Evolutionary conservation across 2,113 vertebrate species (phyloP), one percentile per base, ranked within the genome.

Genomic region (Gorsachius goisagi): DNA sequence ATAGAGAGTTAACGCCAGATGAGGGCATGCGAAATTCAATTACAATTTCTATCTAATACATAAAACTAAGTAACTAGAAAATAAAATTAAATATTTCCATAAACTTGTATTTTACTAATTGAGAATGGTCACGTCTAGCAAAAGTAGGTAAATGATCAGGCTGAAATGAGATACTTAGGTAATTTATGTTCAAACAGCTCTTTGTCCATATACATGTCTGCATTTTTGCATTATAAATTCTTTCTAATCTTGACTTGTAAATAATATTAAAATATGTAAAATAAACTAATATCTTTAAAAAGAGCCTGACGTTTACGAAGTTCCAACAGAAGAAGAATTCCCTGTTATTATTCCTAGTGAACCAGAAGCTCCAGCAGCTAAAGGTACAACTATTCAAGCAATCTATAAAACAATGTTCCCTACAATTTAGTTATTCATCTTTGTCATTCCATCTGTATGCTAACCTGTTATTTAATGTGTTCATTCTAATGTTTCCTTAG

Each of bases 231-330:
- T 75, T 89, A 13, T 44, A 79, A 58, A 2, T 52, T 82, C n/a
- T 83, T 84, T 92, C 47, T 92, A 56, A 71, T 81, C 35, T 73
- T 91, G 64, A 84, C 39, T 82, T 93, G 30, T 59, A 93, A 90
- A 58, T 90, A 64, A 77, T 86, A 76, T 52, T 85, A 75, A 92
- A 93, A 85, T 77, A 37, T 67, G 47, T 80, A 72, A 96, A 96
- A 96, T 75, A 52, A 96, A 89, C 85, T 93, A 97, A 95, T 98
- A 96, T 96, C 94, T 98, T 98, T 98, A 88, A 98, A 88, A 98
- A 98, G 98, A 97, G 68, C 93, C 96, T 59, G 93, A 98, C 91
- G 89, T 97, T 92, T 93, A 96, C 20, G 96, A 49, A 96, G 98
- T 87, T 72, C 80, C 95, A 75, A 88, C 88, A 73, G 97, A 97